Evolutionary conservation across 2,113 vertebrate species (phyloP), one percentile per base, ranked within the genome.

Genomic region (Gallinago undulata): DNA sequence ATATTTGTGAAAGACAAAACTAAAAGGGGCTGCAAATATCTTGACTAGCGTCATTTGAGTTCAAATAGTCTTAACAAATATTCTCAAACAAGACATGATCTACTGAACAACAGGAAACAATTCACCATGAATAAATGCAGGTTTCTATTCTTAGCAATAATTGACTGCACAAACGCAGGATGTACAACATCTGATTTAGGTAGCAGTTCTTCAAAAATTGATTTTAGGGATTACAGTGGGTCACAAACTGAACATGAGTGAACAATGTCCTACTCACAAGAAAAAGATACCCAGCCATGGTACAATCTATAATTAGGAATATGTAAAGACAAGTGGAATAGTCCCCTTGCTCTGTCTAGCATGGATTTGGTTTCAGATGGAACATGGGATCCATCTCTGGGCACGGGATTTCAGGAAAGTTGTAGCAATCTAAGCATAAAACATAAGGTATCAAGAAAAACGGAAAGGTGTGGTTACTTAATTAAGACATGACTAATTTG

Each of bases 71-170:
- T 70, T 81, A 84, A 79, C 27, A 89, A 55, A 55, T 55, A 55
- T 55, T 55, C 53, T 30, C 28, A 55, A 83, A 72, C 19, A 89
- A 94, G 23, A 67, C 90, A 81, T 56, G 0, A 35, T 35, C 16
- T 51, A 75, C 66, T 64, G 76, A 79, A 51, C 41, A 89, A 67
- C 43, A 78, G 60, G 60, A 92, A 92, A 84, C 9, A 82, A 82
- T 75, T 87, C 51, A 64, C 51, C 13, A 27, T 27, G 60, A 77
- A 93, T 77, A 91, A 91, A 95, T 48, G 14, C n/a, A 75, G 9
- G 23, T 62, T 96, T 57, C 72, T 92, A 84, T 55, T 94, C 68
- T 84, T 67, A 90, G 73, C 64, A 78, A 55, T 78, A 95, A 70
- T 30, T 87, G 55, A 69, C 62, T 88, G 75, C 55, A 78, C 9